Evolutionary conservation across 1,140 invertebrate genomes (phyloP).

Genomic region (Drosophila micromelanica): DNA sequence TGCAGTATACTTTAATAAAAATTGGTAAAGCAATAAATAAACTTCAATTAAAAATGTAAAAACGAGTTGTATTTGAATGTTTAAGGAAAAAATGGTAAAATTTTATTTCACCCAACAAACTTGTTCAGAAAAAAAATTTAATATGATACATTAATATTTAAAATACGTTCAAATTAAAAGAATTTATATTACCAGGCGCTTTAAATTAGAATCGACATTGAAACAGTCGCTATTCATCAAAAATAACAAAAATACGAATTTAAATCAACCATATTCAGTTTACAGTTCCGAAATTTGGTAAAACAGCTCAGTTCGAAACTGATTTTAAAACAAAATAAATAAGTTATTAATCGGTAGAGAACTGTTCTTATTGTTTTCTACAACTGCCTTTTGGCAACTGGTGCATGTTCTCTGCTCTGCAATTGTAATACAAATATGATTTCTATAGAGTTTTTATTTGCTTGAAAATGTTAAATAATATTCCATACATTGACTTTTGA

Average conservation of each 20-base stretch:
- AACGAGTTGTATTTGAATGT: too few relatives aligned
- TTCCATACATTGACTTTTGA: conserved; percentile 28
- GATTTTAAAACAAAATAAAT: neutral
- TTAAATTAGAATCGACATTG: too few relatives aligned
- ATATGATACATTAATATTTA: too few relatives aligned
- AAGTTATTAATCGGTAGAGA: neutral
- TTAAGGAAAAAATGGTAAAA: too few relatives aligned
- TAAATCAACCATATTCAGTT: too few relatives aligned
- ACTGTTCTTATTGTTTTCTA: neutral
- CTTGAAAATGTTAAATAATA: conserved; percentile 35
- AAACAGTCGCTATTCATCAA: neutral
- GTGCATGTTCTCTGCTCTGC: neutral
- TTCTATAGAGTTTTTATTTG: conserved; percentile 15
- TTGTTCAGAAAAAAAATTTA: too few relatives aligned
- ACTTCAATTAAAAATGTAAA: too few relatives aligned
- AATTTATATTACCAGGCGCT: too few relatives aligned
- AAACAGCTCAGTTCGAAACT: neutral
- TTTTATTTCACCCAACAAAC: too few relatives aligned
- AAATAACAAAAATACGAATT: neutral
- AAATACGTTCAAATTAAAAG: too few relatives aligned
- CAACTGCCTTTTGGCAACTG: neutral
- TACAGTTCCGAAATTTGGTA: neutral
- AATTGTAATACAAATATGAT: neutral
- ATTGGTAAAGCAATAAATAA: too few relatives aligned
- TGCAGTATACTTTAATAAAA: too few relatives aligned